Evolutionary conservation across 2,888 invertebrate genomes (phyloP), one percentile per base, ranked within the genome.

Genomic region (Lycocerus yunnanus): DNA sequence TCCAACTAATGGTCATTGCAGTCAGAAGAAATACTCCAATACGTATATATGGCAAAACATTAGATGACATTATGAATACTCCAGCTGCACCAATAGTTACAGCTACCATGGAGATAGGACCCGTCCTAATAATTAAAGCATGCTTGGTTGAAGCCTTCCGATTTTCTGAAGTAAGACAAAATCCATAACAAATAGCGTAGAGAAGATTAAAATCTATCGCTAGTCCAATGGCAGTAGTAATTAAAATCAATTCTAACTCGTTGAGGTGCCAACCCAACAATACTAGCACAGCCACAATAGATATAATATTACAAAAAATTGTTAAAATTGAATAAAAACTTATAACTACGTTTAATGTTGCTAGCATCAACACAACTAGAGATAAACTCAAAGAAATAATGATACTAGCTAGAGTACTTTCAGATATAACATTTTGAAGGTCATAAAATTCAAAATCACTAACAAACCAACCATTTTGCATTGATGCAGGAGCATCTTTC

Each of bases 211-310:
- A n/a, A n/a, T n/a, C n/a, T n/a, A n/a, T n/a, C n/a, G n/a, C n/a
- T n/a, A n/a, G n/a, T n/a, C n/a, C 98, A 79, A 98, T 96, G 9
- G 97, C 96, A 8, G 97, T 94, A 9, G 97, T 95, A 73, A 98
- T 93, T 13, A 97, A 95, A 74, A 97, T 93, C 82, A 97, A 97
- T 88, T 99, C 98, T 78, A 98, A 89, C 78, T 98, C 93, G 88
- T 97, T 97, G 69, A 98, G 89, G 85, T 95, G 94, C 98, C 98
- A 98, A 69, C 93, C 95, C 78, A 93, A 89, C 78, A 94, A 87
- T 77, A 96, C 93, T 72, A 96, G 89, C 80, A 92, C 88, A 21
- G 94, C 94, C 80, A 97, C 91, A 6, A 96, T 96, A 66, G 94
- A 94, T 78, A 95, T 92, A 82, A 97, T 94, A 60, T 95, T 94